Evolutionary conservation across 2,888 invertebrate genomes (phyloP), one percentile per base, ranked within the genome.

Genomic region (Drosophila mercatorum): DNA sequence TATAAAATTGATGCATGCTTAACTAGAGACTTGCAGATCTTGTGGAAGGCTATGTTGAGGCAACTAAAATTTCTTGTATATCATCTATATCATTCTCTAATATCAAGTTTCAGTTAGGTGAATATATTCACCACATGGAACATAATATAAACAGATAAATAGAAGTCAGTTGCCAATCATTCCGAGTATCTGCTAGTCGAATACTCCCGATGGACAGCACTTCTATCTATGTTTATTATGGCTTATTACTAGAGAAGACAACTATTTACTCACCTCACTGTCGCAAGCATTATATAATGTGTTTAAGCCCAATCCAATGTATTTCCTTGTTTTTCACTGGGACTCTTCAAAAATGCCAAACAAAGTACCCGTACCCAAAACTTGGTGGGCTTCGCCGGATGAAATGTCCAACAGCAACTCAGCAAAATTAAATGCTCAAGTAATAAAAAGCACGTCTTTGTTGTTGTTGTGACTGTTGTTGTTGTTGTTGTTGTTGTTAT

Each of bases 281-380:
- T 84, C 73, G 78, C 89, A 79, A 82, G 81, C 91, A 91, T 91
- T 87, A 87, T 91, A 90, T 83, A 85, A 86, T 73, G 64, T 79
- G 80, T 81, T 80, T 75, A 86, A 81, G 83, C 46, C 79, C 83
- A 88, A 83, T 81, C 82, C 75, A 77, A 81, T 79, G 46, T 60
- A 26, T 46, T 65, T 38, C 49, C 41, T 68, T 73, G 53, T 68
- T 68, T 72, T 66, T 40, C 66, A 49, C 56, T 66, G 8, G 12
- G 46, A 44, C 56, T 47, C 56, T 44, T 12, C 11, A 44, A 69
- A 52, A 51, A 22, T 28, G 41, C 47, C 56, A 52, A 64, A 8
- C 51, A 11, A 17, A 44, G 41, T 53, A 36, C 47, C 58, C 60
- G 53, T 49, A 44, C 47, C 59, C 56, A 67, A 71, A 59, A 47